These are phyloP conservation scores for Saccostrea glomerata DNA, from an alignment of 1,140 invertebrate genomes.

Conservation along the genomic window DNA sequence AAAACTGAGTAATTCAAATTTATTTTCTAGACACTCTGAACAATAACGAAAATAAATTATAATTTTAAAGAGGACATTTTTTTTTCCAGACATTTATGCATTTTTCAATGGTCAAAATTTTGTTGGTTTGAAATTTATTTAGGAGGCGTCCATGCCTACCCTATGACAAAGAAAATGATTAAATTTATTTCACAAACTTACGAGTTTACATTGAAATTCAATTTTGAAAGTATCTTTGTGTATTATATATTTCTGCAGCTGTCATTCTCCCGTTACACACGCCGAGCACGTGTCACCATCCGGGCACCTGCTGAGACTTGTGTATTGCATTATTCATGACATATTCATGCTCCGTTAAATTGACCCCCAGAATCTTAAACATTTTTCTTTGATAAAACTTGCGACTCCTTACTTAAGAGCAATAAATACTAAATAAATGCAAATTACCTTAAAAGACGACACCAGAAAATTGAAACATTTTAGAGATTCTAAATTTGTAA, in stretches of 20 bases:
- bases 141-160: too few relatives aligned
- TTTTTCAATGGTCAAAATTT: too few relatives aligned
- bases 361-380: neutral
- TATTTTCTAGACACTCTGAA: too few relatives aligned
- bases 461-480: conserved; percentile 2
- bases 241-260: neutral
- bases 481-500: neutral
- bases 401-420: neutral
- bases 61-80: too few relatives aligned
- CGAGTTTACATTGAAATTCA: too few relatives aligned
- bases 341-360: neutral
- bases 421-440: neutral
- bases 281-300: neutral
- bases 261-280: neutral
- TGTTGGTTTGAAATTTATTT: too few relatives aligned
- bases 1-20: too few relatives aligned
- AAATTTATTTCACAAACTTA: too few relatives aligned
- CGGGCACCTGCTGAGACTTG: neutral
- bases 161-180: too few relatives aligned
- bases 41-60: too few relatives aligned
- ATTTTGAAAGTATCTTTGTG: neutral
- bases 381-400: neutral
- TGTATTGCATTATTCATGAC: neutral
- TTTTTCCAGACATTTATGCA: too few relatives aligned
- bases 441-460: neutral